Evolutionary conservation across 2,113 vertebrate genomes (phyloP), one percentile per base, ranked within the genome.

Genomic region (Alosa alosa): DNA sequence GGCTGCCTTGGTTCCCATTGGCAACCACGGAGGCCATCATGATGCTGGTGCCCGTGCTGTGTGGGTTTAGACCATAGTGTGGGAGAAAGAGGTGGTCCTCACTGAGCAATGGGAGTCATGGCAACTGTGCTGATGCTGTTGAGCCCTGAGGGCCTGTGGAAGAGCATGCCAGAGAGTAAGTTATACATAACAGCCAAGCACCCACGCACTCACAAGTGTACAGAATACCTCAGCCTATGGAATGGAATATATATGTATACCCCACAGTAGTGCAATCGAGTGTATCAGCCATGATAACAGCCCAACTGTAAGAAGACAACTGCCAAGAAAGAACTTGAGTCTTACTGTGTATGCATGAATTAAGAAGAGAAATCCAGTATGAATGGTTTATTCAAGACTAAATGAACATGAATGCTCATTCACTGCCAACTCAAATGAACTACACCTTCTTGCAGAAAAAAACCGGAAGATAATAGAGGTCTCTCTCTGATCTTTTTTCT

Each of bases 11-110:
- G 91, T 90, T 95, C 93, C 95, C 95, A 87, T 92, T 95, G 81
- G 92, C 93, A 93, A 95, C 94, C 85, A 96, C 95, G 92, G 97
- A 97, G 95, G 98, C 97, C 94, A 96, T 98, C 94, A 92, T 89
- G 87, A 90, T 90, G 93, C 94, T 90, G 89, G 68, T 90, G 81
- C 92, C 90, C 20, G 55, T 6, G 55, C 18, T 60, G 87, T 36
- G 86, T 88, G 87, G 83, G 64, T 91, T 94, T 22, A 94, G 88
- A 93, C 90, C 95, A 94, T 93, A 64, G 52, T 88, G 84, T 89
- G 90, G 31, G 47, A 85, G 82, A 84, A 86, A 83, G 81, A 39
- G 46, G 83, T 86, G n/a, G 64, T 72, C 86, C 87, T 89, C 88
- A 91, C 88, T 89, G 89, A 86, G 85, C 52, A 84, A 83, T 78